Base-by-base conservation (phyloP, 92 coral and sea anemone species). In the Bergia sp. region DNA sequence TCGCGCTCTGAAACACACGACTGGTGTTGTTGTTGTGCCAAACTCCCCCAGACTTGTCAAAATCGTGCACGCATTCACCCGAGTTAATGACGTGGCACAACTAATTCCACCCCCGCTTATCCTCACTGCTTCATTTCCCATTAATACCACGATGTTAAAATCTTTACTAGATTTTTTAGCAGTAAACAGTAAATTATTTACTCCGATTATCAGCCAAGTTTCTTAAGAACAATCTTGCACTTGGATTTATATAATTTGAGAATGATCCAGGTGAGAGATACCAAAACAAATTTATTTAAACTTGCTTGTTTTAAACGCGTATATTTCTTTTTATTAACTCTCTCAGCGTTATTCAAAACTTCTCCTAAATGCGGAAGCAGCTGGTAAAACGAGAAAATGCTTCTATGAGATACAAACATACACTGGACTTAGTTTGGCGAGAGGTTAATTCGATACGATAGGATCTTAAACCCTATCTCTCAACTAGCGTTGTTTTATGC, bases 61-160 rank as follows among this genome's bases (percentile, higher is more conserved):
- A 84, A 18, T 40, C 67, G 41, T 49, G 44, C 21, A 50, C 55
- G 79, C 29, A 84, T 83, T 83, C 78, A 83, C 57, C 45, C 47
- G 76, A 69, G 43, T 69, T 78, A 66, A 83, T 84, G 87, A 84
- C 87, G 87, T 84, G 87, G 87, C 87, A 45, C 42, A 65, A 69
- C 29, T 37, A 29, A 45, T 84, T 36, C 87, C 87, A 71, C 87
- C 87, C 87, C 87, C 87, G 87, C 85, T 18, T 58, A 61, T 53
- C 18, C 73, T 37, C 72, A 61, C 47, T 7, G 38, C 77, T 84
- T 45, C 66, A 45, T 44, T 84, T 23, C 58, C 66, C 61, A 29
- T 71, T 84, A 67, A 67, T 41, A 15, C 39, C 79, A 7, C 75
- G 10, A 66, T 42, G 58, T 66, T 41, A 47, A 67, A 82, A 47